Evolutionary conservation across 1,140 invertebrate species (phyloP), one percentile per base, ranked within the genome.

Genomic region (Phortica variegata): DNA sequence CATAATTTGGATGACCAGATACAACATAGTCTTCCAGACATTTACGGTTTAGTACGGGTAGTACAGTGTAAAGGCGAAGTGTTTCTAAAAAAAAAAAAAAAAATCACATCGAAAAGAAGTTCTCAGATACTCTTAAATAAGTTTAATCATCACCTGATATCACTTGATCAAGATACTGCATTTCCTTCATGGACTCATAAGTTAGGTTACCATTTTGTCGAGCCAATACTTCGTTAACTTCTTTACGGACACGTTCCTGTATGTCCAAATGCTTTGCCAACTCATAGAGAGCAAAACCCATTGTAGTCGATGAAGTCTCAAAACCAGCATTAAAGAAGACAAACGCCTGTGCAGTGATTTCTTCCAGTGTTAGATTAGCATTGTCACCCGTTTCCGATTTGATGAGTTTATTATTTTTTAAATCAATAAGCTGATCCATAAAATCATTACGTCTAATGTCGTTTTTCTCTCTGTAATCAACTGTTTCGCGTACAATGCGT

Each of bases 271-370:
- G 65, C 13, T 76, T 65, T 0, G 84, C 80, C 39, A 87, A 65
- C 42, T 79, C 77, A 52, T 81, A 84, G 0, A 81, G 43, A 3
- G 76, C 63, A 47, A 80, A 82, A 9, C 77, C 73, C 52, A 85
- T 69, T 0, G 82, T 76, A 1, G 78, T 79, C 3, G 82, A 79
- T 0, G 83, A 83, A 0, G 85, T 85, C 47, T 86, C 84, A 49
- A 81, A 86, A 6, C 83, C 83, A 38, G 81, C 84, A 3, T 78
- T 51, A 40, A 82, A 81, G 43, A 84, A 83, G 0, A 82, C 52
- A 39, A 80, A 80, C 0, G 77, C 61, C 61, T 83, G 79, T 0
- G 79, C 79, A 2, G 75, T 72, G 1, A 82, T 61, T 40, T 74
- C 56, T 17, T 69, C 71, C n/a, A 74, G 52, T 0, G 61, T 69